Conservation (phyloP, 2,888 invertebrate species). For the Eupithecia insigniata region DNA sequence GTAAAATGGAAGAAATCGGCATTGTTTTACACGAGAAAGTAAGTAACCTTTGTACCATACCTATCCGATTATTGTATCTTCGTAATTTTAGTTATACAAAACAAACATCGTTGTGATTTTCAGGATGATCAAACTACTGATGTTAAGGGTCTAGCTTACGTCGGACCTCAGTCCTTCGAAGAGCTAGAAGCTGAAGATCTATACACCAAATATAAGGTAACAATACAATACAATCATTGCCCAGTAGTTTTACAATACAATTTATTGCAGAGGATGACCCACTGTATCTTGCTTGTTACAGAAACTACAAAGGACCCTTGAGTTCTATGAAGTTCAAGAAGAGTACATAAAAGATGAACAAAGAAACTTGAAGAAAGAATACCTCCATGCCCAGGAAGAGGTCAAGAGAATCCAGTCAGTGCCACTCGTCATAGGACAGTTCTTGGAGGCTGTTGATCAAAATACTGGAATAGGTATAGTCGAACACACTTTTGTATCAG, state of each 20-base stretch:
- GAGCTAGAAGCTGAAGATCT: conserved; percentile 96
- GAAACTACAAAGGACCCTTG: conserved; percentile 98
- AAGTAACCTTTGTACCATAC: conserved; percentile 46
- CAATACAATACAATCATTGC: background rate
- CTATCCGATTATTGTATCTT: background rate
- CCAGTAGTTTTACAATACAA: background rate
- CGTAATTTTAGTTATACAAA: conserved; percentile 31
- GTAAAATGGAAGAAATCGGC: conserved; percentile 92
- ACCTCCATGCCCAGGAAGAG: conserved; percentile 98
- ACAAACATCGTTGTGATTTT: conserved; percentile 13
- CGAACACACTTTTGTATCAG: background rate
- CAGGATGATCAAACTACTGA: conserved; percentile 87
- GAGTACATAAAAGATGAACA: conserved; percentile 99
- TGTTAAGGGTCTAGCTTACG: conserved; percentile 86
- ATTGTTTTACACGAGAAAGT: conserved; percentile 92
- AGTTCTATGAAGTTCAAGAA: conserved; percentile 99
- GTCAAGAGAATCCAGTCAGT: conserved; percentile 99
- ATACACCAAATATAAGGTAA: conserved; percentile 97
- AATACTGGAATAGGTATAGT: conserved; percentile 95
- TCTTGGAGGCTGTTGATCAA: conserved; percentile 99
- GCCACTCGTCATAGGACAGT: conserved; percentile 99
- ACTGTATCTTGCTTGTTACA: conserved; percentile 58
- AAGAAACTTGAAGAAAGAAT: conserved; percentile 98
- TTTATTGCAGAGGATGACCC: background rate
- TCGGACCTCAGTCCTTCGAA: conserved; percentile 89